Conservation (phyloP, 2,113 vertebrate genomes). For the Equus quagga region DNA sequence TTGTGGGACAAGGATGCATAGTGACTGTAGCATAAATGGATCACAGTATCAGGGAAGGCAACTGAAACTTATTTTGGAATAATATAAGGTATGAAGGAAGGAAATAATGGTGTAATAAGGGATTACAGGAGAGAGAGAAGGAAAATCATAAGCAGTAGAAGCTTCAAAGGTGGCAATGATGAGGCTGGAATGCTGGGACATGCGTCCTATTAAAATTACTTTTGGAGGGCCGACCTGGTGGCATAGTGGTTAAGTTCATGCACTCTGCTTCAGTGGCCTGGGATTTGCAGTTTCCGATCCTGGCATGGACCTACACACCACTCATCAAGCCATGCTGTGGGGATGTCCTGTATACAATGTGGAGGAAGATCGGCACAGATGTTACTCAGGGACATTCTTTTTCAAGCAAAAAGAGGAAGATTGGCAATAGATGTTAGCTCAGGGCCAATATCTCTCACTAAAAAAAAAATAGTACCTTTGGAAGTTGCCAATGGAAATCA, state of each 20-base stretch:
- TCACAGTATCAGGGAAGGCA: not conserved
- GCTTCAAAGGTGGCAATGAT: not conserved
- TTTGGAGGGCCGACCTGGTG: not conserved
- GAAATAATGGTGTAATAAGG: not conserved
- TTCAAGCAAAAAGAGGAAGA: too few relatives aligned
- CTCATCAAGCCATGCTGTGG: too few relatives aligned
- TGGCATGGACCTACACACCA: too few relatives aligned
- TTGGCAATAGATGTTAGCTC: too few relatives aligned
- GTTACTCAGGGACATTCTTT: too few relatives aligned
- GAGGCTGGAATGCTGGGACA: not conserved
- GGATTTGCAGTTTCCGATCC: too few relatives aligned
- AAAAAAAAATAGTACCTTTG: not conserved
- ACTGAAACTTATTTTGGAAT: not conserved
- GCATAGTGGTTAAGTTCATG: too few relatives aligned
- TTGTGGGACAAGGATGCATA: not conserved
- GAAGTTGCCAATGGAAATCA: not conserved
- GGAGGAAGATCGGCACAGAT: too few relatives aligned
- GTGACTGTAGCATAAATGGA: not conserved
- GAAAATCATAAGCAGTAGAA: not conserved
- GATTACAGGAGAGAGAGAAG: not conserved
- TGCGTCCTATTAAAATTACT: not conserved
- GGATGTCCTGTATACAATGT: too few relatives aligned
- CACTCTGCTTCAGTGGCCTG: too few relatives aligned
- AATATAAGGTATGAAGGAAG: not conserved
- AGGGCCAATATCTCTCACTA: too few relatives aligned